Evolutionary conservation across 2,113 vertebrate genomes (phyloP).

Genomic region (Varanus salvator): DNA sequence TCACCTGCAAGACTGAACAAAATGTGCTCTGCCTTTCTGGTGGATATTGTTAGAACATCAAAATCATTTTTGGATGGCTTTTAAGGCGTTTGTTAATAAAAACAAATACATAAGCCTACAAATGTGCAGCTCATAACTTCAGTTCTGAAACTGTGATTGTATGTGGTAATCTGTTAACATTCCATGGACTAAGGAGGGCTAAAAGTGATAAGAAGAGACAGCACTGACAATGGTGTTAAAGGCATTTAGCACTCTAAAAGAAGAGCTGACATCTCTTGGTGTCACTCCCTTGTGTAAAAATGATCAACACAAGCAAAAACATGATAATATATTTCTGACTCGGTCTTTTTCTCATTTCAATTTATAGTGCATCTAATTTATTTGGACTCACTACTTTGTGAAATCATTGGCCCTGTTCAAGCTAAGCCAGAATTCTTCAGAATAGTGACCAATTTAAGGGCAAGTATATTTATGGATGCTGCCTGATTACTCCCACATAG

Average conservation of each 20-base stretch:
- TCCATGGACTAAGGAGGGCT: not conserved
- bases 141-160: not conserved
- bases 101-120: not conserved
- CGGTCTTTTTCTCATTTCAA: not conserved
- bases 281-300: not conserved
- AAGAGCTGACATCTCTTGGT: not conserved
- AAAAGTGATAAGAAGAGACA: no score
- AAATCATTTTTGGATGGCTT: not conserved
- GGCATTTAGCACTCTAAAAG: not conserved
- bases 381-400: not conserved
- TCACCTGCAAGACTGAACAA: constrained; percentile 39
- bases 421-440: not conserved
- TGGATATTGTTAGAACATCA: not conserved
- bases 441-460: not conserved
- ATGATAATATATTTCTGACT: not conserved
- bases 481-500: not conserved
- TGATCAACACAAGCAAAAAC: not conserved
- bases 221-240: not conserved
- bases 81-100: not conserved
- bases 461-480: not conserved
- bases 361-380: not conserved
- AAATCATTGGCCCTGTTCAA: not conserved
- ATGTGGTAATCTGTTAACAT: not conserved
- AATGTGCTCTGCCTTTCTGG: constrained; percentile 36
- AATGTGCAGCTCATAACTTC: not conserved